These are phyloP conservation scores for Orientallactaga bullata DNA, from an alignment of 2,113 vertebrate species.

Conservation along the genomic window DNA sequence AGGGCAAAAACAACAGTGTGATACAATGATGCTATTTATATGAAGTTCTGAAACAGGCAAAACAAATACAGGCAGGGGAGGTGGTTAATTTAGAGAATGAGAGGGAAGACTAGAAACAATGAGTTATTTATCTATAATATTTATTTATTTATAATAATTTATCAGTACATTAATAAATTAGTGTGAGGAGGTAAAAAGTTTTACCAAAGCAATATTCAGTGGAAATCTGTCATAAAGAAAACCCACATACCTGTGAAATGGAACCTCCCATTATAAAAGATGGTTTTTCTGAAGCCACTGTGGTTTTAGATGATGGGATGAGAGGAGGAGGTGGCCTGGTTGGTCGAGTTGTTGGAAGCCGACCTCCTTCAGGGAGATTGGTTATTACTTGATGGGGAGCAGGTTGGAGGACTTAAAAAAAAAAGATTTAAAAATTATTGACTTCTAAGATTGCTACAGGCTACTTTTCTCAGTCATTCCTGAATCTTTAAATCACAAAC, in stretches of 20 bases:
- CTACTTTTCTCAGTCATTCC: conserved; percentile 9
- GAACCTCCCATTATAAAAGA: conserved; percentile 99
- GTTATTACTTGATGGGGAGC: conserved; percentile 95
- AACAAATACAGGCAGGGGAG: background rate
- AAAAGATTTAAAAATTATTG: conserved; percentile 56
- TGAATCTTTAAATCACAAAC: conserved; percentile 52
- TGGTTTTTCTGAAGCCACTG: conserved; percentile 94
- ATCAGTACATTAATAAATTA: conserved; percentile 11
- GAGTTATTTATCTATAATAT: background rate
- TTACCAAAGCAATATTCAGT: background rate
- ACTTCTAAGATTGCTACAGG: conserved; percentile 6
- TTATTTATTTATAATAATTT: background rate
- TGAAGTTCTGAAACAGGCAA: background rate
- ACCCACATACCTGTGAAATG: conserved; percentile 94
- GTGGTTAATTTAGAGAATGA: background rate
- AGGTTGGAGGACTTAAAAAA: conserved; percentile 93
- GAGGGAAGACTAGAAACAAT: background rate
- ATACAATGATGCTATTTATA: background rate
- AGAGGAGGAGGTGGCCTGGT: conserved; percentile 97
- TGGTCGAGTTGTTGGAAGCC: conserved; percentile 93
- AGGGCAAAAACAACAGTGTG: background rate
- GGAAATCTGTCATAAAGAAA: conserved; percentile 10
- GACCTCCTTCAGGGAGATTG: conserved; percentile 93
- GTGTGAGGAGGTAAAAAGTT: background rate
- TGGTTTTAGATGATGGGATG: conserved; percentile 99